Evolutionary conservation across 2,797 vertebrate genomes (phyloP).

Genomic region (Pseudomugil tenellus): DNA sequence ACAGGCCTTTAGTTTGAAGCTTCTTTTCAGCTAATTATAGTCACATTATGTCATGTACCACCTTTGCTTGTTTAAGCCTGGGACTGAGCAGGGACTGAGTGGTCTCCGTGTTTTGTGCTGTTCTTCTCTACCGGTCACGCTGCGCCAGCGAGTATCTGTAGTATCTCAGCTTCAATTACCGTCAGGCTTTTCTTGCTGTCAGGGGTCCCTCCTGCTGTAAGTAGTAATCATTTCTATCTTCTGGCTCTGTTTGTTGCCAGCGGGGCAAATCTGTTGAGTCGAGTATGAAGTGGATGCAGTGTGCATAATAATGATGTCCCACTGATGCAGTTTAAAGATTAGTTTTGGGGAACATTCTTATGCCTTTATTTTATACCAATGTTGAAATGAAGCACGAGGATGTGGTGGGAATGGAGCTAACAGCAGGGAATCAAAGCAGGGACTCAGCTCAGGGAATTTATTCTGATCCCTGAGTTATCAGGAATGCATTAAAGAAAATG

Average conservation of each 20-base stretch:
- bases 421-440: not conserved
- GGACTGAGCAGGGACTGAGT: slow-evolving; percentile 1
- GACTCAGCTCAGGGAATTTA: not conserved
- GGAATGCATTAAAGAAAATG: not conserved
- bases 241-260: slow-evolving; percentile 8
- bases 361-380: not conserved
- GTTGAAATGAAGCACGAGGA: not conserved
- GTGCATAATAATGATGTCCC: slow-evolving; percentile 7
- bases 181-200: slow-evolving; percentile 17
- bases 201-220: not conserved
- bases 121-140: not conserved
- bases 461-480: not conserved
- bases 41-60: not conserved
- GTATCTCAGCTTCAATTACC: slow-evolving; percentile 21
- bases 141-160: slow-evolving; percentile 4
- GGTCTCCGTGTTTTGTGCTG: not conserved
- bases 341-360: not conserved
- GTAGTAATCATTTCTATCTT: slow-evolving; percentile 17
- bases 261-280: slow-evolving; percentile 5
- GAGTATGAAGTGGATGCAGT: slow-evolving; percentile 8
- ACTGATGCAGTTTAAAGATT: slow-evolving; percentile 17
- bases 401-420: not conserved
- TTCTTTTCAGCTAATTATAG: not conserved
- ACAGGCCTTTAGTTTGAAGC: too few relatives aligned
- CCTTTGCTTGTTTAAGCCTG: not conserved